These are phyloP conservation scores for Coreoperca whiteheadi DNA, from an alignment of 2,113 vertebrate genomes.

Conservation along the genomic window DNA sequence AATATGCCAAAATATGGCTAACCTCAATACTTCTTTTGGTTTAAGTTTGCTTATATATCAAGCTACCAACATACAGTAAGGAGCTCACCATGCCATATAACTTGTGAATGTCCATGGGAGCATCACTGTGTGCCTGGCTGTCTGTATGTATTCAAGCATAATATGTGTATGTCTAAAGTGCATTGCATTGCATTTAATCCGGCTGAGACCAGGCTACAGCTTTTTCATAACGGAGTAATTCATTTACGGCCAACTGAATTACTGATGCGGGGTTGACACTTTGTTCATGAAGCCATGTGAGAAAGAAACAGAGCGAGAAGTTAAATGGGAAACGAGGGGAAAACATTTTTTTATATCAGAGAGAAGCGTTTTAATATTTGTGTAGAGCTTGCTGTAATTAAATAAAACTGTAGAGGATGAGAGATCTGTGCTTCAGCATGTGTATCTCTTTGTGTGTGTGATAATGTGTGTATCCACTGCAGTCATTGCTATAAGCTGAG, in stretches of 20 bases:
- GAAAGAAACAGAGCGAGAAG: neutral
- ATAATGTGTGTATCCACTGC: neutral
- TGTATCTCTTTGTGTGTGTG: neutral
- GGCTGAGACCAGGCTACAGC: neutral
- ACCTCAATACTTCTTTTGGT: neutral
- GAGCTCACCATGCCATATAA: neutral
- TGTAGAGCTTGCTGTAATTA: conserved; percentile 28
- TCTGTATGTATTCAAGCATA: neutral
- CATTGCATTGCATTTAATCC: neutral
- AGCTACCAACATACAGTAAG: neutral
- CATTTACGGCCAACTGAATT: neutral
- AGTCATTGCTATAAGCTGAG: neutral
- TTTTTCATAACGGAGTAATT: neutral
- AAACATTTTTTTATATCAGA: neutral
- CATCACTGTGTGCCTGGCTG: neutral
- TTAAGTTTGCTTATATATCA: neutral
- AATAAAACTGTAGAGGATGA: neutral
- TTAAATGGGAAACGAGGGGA: neutral
- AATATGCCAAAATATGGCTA: neutral
- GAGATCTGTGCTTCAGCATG: neutral
- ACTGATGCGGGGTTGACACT: neutral
- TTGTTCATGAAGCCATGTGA: neutral
- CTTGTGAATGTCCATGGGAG: conserved; percentile 2
- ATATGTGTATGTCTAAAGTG: no score
- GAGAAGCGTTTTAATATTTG: conserved; percentile 13